Conservation (phyloP, 2,888 invertebrate genomes). For the Suillia variegata region DNA sequence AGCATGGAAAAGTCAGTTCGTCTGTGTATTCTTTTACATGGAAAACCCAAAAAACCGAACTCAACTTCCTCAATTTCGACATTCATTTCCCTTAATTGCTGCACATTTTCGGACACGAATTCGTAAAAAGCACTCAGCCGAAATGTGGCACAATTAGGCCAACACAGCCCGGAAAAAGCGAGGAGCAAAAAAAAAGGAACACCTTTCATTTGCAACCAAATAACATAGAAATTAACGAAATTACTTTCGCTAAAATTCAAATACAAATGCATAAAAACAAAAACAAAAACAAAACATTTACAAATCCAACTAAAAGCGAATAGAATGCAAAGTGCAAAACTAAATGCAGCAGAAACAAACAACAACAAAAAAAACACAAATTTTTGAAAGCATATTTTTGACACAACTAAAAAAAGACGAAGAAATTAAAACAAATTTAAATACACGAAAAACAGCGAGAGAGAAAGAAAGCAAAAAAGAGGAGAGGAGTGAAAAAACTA, state of each 20-base stretch:
- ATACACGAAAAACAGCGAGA: too few species aligned
- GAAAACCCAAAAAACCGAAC: too few species aligned
- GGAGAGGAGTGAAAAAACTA: too few species aligned
- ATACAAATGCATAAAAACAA: background rate
- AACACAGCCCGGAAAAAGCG: too few species aligned
- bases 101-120: background rate
- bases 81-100: background rate
- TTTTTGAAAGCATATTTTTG: conserved; percentile 13
- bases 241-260: background rate
- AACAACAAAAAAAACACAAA: background rate
- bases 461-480: too few species aligned
- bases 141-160: conserved; percentile 3
- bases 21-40: too few species aligned
- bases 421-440: too few species aligned
- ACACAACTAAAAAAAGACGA: conserved; percentile 12
- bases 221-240: conserved; percentile 1
- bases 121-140: background rate
- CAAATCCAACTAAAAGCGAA: too few species aligned
- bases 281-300: background rate
- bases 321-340: background rate
- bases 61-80: too few species aligned
- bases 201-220: background rate
- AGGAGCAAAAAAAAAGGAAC: background rate
- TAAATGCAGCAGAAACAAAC: background rate
- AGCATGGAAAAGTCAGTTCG: too few species aligned